Conservation (phyloP, 2,797 vertebrate species). For the Halcyon smyrnensis region DNA sequence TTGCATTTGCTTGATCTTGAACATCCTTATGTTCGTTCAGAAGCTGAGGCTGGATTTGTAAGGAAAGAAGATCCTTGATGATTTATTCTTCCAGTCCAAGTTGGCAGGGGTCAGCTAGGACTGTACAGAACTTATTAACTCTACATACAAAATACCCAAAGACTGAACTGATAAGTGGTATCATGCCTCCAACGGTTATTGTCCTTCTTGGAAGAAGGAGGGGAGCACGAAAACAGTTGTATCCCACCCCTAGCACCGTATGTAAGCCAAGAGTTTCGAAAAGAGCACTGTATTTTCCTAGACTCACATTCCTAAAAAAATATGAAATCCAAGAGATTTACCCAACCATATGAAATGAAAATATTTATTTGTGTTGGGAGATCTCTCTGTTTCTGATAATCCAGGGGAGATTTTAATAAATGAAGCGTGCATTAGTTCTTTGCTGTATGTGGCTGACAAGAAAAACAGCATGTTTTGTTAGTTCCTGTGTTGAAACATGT, state of each 20-base stretch:
- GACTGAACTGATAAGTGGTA: background rate
- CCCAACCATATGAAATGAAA: background rate
- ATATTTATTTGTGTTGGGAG: background rate
- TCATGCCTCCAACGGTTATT: background rate
- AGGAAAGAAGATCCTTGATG: background rate
- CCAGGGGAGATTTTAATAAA: background rate
- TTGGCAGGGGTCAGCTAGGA: background rate
- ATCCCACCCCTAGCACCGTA: rapidly evolving
- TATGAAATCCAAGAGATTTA: background rate
- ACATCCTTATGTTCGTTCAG: background rate
- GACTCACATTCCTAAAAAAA: background rate
- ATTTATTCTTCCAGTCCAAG: background rate
- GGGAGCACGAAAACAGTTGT: background rate
- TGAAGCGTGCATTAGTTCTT: background rate
- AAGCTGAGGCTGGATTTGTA: background rate
- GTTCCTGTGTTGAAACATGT: background rate
- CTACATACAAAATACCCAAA: background rate
- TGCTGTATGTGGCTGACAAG: background rate
- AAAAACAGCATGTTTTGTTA: background rate
- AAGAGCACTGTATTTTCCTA: background rate
- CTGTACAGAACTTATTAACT: background rate
- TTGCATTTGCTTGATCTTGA: background rate
- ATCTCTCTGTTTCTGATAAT: background rate
- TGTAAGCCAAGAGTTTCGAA: background rate
- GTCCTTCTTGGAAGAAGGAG: background rate